Evolutionary conservation across 2,888 invertebrate genomes (phyloP), one percentile per base, ranked within the genome.

Genomic region (Ecliptopera silaceata): DNA sequence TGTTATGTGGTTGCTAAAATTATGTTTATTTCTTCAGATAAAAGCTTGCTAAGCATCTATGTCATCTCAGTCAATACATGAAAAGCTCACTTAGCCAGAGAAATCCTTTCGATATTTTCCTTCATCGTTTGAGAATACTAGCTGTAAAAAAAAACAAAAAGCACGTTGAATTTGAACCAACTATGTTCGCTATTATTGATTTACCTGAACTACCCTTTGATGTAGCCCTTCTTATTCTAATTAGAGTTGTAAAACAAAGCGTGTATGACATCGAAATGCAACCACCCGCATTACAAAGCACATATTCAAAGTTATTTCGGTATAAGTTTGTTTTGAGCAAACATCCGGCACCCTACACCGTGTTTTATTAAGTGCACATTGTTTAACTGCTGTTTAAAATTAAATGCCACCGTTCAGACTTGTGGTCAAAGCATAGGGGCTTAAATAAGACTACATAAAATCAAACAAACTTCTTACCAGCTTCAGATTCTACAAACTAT

Each of bases 271-370:
- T 36, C 36, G 10, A 39, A 39, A 39, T 8, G 26, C 32, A 54
- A 54, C 54, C 47, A 48, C 54, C 54, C 54, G 47, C 47, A 42
- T 47, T 17, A 47, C 46, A 46, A 79, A 79, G 65, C 68, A 67
- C 67, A 70, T 26, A 73, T 75, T 74, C 71, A 72, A 75, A 70
- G 77, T 69, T 85, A 83, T 85, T 84, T 82, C 72, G 64, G 80
- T 75, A 69, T 64, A 53, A 65, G 75, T 72, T 74, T 78, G 79
- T 82, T 83, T 78, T 79, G 77, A 69, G 69, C 75, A 78, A 79
- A 85, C 82, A 84, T 84, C 84, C 84, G 80, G 75, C 70, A 79
- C 77, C 75, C 74, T 71, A 72, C 74, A 74, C 75, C 74, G 77
- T 77, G 79, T 75, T 80, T 79, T 75, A 75, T 68, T 70, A 69